Evolutionary conservation across 2,113 vertebrate genomes (phyloP), one percentile per base, ranked within the genome.

Genomic region (Heloderma charlesbogerti): DNA sequence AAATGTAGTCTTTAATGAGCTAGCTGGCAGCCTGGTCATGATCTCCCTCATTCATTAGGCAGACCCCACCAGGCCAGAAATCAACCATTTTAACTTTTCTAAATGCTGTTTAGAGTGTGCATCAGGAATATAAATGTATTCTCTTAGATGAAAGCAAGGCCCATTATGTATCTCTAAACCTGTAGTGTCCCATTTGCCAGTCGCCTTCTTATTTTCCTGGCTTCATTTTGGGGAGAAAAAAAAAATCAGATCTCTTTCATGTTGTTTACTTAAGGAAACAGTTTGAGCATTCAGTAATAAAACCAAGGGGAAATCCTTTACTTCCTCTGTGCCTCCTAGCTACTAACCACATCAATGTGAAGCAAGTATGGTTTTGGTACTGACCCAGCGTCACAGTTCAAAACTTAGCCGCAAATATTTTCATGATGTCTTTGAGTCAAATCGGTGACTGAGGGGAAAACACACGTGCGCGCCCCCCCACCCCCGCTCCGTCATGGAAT

Each of bases 211-310:
- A 78, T 45, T 71, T 91, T 87, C 86, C 12, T 66, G 22, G 69
- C 80, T 67, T 85, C 80, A 60, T 90, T 90, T 86, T 80, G 43
- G 57, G 15, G 45, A 89, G 29, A 29, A 72, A 83, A 20, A 12
- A 86, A 88, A 84, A 88, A 72, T 0, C 95, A 92, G 92, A 94
- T 86, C 90, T 60, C 45, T 94, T 93, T 89, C 87, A 91, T 79
- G 84, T 91, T 94, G 91, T 95, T 94, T 97, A 94, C 90, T 95
- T 94, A 94, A 91, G 78, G 90, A 96, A 97, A 93, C 92, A 92
- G 96, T 96, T 93, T 90, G 87, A 94, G 94, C 94, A 96, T 97
- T 96, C 93, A 92, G 93, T 95, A 96, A 96, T 94, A 94, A 96
- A 95, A 94, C 77, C 91, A 91, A 57, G 84, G 93, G 93, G 94